These are phyloP conservation scores for Formica aserva DNA, from an alignment of 2,888 invertebrate genomes.

Conservation along the genomic window DNA sequence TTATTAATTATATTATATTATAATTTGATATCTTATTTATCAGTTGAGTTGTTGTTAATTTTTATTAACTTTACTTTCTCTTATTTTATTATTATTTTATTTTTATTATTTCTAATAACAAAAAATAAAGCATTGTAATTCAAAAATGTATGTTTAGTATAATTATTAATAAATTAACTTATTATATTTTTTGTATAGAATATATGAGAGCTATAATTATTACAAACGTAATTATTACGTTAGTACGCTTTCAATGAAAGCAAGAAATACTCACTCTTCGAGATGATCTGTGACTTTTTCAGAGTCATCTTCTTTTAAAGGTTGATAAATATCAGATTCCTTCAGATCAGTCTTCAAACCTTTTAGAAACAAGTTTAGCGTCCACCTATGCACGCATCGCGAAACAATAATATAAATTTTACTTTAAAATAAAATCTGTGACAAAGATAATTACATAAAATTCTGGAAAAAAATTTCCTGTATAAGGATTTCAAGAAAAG, in stretches of 20 bases:
- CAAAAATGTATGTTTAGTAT: background rate
- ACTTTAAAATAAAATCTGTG: background rate
- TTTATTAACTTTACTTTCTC: too few relatives aligned
- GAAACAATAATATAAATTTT: background rate
- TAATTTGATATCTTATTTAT: too few relatives aligned
- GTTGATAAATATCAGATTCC: slow-evolving; percentile 83
- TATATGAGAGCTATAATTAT: background rate
- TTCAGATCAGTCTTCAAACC: slow-evolving; percentile 82
- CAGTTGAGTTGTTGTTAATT: too few relatives aligned
- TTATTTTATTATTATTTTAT: too few relatives aligned
- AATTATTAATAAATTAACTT: background rate
- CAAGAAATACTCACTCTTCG: slow-evolving; percentile 77
- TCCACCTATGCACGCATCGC: slow-evolving; percentile 81
- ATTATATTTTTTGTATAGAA: background rate
- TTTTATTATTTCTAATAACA: too few relatives aligned
- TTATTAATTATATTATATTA: too few relatives aligned
- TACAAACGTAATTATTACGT: background rate
- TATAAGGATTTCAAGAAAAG: background rate
- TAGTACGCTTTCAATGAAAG: background rate
- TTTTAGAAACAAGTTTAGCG: slow-evolving; percentile 83
- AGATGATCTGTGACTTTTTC: slow-evolving; percentile 81
- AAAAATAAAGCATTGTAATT: too few relatives aligned
- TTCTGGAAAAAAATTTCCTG: background rate
- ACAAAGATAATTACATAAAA: background rate
- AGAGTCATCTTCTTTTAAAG: slow-evolving; percentile 82